A percentile compares a stretch with the other conserved stretches of the same genome.
These are phyloP conservation scores for Dysmachus trigonus DNA, from an alignment of 2,888 invertebrate species.

Conservation along the genomic window DNA sequence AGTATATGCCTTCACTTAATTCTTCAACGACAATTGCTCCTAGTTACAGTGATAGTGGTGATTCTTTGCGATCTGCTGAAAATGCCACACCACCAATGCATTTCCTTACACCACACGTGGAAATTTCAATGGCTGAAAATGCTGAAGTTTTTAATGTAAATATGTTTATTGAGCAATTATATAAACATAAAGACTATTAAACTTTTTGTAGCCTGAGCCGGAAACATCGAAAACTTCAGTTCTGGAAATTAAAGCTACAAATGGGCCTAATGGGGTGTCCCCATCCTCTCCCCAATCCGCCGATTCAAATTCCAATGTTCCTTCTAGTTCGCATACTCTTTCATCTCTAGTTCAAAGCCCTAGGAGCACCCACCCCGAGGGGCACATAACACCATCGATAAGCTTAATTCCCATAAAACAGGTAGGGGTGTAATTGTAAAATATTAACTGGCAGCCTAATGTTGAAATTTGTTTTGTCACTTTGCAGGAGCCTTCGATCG, in stretches of 20 bases:
- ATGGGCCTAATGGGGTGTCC: slow-evolving; percentile 57
- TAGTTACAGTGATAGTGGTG: slow-evolving; percentile 85
- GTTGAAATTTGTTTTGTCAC: background rate
- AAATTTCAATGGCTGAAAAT: slow-evolving; percentile 88
- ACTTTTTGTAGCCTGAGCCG: slow-evolving; percentile 54
- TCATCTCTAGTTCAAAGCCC: slow-evolving; percentile 50
- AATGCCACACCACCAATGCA: slow-evolving; percentile 92
- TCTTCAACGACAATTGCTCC: slow-evolving; percentile 69
- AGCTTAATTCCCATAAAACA: slow-evolving; percentile 88
- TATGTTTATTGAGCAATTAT: slow-evolving; percentile 57
- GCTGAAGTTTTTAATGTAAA: slow-evolving; percentile 69
- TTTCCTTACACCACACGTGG: slow-evolving; percentile 89
- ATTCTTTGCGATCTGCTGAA: slow-evolving; percentile 83
- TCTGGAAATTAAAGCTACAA: slow-evolving; percentile 51
- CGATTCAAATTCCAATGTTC: slow-evolving; percentile 78
- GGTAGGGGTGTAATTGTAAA: slow-evolving; percentile 60
- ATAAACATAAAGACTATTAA: background rate
- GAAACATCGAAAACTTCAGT: slow-evolving; percentile 48
- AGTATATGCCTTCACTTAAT: slow-evolving; percentile 68
- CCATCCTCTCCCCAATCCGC: slow-evolving; percentile 84
- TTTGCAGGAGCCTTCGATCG: slow-evolving; percentile 57
- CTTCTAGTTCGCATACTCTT: slow-evolving; percentile 72
- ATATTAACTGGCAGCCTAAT: slow-evolving; percentile 20
- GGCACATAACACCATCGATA: slow-evolving; percentile 82
- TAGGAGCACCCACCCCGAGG: slow-evolving; percentile 60